Percentiles rank a stretch among this genome's conserved stretches.
Conservation (phyloP, 2,797 vertebrate species). For the Erithacus rubecula region DNA sequence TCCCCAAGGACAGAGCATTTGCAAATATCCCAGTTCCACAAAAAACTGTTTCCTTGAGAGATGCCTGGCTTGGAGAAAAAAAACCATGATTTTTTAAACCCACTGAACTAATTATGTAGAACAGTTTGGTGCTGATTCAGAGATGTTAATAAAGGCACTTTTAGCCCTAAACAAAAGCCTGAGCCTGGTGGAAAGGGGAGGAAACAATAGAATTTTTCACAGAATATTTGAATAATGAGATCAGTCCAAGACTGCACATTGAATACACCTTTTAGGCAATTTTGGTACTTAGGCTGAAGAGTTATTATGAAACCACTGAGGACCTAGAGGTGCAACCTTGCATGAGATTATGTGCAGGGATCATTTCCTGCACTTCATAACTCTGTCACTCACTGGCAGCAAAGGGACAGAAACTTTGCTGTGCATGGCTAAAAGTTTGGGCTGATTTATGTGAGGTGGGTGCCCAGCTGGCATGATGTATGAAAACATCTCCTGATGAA, state of each 20-base stretch:
- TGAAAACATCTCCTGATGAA: slow-evolving; percentile 58
- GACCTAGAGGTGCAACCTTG: slow-evolving; percentile 73
- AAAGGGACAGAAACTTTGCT: slow-evolving; percentile 35
- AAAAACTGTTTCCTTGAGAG: not conserved
- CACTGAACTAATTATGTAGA: not conserved
- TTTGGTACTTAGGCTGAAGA: slow-evolving; percentile 46
- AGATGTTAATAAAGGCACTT: not conserved
- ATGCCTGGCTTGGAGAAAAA: not conserved
- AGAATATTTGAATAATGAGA: slow-evolving; percentile 54
- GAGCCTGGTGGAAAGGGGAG: not conserved
- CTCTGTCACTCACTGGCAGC: slow-evolving; percentile 30
- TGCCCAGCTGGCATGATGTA: slow-evolving; percentile 71
- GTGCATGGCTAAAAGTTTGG: slow-evolving; percentile 29
- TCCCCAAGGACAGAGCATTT: not conserved
- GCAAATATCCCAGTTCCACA: not conserved
- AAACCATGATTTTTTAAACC: not conserved
- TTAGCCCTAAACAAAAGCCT: not conserved
- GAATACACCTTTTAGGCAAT: slow-evolving; percentile 45
- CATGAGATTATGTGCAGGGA: slow-evolving; percentile 73
- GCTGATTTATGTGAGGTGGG: slow-evolving; percentile 38
- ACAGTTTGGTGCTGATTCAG: not conserved
- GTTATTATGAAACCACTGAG: slow-evolving; percentile 72
- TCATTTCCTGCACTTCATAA: slow-evolving; percentile 66
- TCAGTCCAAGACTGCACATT: not conserved
- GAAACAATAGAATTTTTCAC: slow-evolving; percentile 32